Evolutionary conservation across 1,140 invertebrate species (phyloP).

Genomic region (Apis laboriosa): DNA sequence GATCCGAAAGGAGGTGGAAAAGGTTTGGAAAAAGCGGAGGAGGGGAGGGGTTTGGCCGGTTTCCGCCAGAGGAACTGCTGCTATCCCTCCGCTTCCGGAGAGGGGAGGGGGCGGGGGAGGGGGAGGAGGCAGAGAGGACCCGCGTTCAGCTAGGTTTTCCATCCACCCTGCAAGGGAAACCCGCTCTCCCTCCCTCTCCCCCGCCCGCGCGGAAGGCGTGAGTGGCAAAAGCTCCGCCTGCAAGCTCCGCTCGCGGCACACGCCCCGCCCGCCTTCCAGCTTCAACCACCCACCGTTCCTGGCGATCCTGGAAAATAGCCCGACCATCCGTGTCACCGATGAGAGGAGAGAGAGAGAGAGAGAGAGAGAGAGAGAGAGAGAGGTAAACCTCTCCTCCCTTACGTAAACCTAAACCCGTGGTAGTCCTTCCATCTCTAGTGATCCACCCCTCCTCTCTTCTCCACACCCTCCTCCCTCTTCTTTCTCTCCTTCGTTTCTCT

Average conservation of each 20-base stretch:
- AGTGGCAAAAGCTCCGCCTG: constrained; percentile 77
- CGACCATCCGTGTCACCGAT: constrained; percentile 54
- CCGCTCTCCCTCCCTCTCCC: constrained; percentile 49
- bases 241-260: constrained; percentile 72
- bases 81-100: constrained; percentile 33
- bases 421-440: constrained; percentile 50
- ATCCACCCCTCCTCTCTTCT: constrained; percentile 29
- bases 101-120: too few species aligned
- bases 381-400: constrained; percentile 30
- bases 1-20: constrained; percentile 6
- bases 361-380: too few species aligned
- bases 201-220: constrained; percentile 69
- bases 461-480: not conserved
- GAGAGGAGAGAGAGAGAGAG: too few species aligned
- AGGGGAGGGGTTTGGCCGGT: constrained; percentile 46
- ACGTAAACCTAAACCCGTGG: constrained; percentile 20
- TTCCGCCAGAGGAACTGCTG: constrained; percentile 1
- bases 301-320: constrained; percentile 62
- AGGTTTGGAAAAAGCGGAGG: constrained; percentile 48
- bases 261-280: constrained; percentile 61
- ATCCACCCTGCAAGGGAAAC: constrained; percentile 59
- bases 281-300: constrained; percentile 58
- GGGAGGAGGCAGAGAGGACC: too few species aligned
- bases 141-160: not conserved
- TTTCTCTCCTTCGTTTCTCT: not conserved